Percentiles rank a stretch among this genome's conserved stretches.
phyloP scores from a whole-genome alignment of 2,113 vertebrate species.

The Hystrix cristata region DNA sequence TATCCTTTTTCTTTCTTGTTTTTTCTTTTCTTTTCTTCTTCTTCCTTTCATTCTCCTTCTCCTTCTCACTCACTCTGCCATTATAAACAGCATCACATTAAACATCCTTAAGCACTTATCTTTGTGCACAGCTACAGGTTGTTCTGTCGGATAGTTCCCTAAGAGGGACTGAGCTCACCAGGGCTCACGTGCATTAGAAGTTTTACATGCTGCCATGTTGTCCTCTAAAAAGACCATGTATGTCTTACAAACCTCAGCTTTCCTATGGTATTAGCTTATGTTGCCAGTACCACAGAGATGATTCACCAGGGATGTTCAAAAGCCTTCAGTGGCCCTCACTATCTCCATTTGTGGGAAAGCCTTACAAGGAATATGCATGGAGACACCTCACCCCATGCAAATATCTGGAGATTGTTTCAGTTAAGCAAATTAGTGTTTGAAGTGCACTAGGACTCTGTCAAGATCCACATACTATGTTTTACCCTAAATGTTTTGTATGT shows the following conservation, averaged over 20 bases:
- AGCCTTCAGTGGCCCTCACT: not conserved
- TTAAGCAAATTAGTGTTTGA: not conserved
- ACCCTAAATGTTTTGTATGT: not conserved
- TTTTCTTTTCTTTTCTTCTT: not conserved
- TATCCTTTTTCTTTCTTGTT: not conserved
- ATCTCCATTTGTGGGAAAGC: fast-evolving
- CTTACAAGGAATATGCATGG: not conserved
- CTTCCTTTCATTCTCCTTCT: not conserved
- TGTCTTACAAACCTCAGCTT: not conserved
- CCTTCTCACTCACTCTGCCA: not conserved
- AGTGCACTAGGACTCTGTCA: not conserved
- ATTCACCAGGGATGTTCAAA: not conserved
- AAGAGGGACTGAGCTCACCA: no score
- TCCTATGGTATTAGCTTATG: fast-evolving
- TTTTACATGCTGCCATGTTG: no score
- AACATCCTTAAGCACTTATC: not conserved
- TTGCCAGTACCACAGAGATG: not conserved
- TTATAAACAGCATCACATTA: not conserved
- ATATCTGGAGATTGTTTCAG: not conserved
- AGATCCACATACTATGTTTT: not conserved
- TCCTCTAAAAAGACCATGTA: not conserved
- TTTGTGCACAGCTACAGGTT: not conserved
- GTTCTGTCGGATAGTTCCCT: not conserved
- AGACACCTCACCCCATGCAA: not conserved
- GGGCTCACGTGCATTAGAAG: not conserved